Conservation (phyloP, 1,140 invertebrate genomes). For the Trichonephila clavata region DNA sequence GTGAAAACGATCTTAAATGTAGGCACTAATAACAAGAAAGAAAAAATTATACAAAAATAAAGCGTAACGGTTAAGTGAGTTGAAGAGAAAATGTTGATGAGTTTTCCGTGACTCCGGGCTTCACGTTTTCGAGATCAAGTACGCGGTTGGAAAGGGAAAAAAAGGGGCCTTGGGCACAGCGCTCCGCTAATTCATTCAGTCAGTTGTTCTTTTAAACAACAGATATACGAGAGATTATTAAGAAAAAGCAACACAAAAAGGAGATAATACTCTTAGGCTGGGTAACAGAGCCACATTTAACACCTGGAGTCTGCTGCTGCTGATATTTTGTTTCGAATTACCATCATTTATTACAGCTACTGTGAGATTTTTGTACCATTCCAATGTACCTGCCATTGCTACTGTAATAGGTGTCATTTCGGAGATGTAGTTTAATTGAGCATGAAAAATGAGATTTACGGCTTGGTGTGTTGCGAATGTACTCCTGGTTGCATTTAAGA, state of each 20-base stretch:
- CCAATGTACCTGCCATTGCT: not conserved
- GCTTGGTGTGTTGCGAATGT: conserved; percentile 4
- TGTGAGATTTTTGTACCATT: conserved; percentile 3
- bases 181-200: conserved; percentile 45
- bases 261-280: not conserved
- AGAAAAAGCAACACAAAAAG: not conserved
- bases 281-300: conserved; percentile 35
- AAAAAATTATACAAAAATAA: not conserved
- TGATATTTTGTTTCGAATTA: conserved; percentile 58
- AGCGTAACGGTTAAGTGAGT: conserved; percentile 14
- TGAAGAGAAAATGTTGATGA: conserved; percentile 30
- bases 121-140: conserved; percentile 47
- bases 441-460: conserved; percentile 62
- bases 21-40: not conserved
- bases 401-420: conserved; percentile 59
- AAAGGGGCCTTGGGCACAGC: not conserved
- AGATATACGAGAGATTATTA: conserved; percentile 21
- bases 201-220: conserved; percentile 44
- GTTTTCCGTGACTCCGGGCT: conserved; percentile 36
- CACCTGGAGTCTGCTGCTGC: conserved; percentile 38
- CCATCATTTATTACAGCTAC: conserved; percentile 57
- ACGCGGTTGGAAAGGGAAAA: not conserved
- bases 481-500: not conserved
- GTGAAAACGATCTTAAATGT: conserved; percentile 25
- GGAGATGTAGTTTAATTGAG: conserved; percentile 37